phyloP scores from a whole-genome alignment of 2,888 invertebrate species.

The Villa cingulata region DNA sequence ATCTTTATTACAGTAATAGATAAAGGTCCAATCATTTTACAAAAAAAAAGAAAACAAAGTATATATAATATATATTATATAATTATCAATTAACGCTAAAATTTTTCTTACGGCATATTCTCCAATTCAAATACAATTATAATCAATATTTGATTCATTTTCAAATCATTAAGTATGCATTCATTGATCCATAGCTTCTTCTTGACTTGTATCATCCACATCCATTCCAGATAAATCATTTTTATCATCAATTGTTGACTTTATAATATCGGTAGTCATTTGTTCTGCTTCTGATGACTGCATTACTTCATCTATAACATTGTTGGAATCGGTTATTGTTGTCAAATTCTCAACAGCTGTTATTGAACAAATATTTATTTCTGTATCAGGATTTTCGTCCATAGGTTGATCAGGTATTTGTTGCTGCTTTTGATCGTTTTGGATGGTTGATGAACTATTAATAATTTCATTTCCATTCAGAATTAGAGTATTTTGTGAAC shows the following conservation, averaged over 20 bases:
- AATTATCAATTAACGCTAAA: no score
- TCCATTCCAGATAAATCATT: constrained; percentile 31
- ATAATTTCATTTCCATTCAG: not conserved
- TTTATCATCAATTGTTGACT: constrained; percentile 21
- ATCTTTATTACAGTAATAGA: no score
- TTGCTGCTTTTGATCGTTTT: no score
- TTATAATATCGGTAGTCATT: constrained; percentile 28
- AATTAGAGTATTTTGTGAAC: no score
- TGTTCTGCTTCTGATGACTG: constrained; percentile 18
- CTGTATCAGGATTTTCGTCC: constrained; percentile 7
- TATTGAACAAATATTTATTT: constrained; percentile 13
- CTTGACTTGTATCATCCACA: constrained; percentile 34
- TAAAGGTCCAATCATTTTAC: no score
- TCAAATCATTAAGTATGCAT: not conserved
- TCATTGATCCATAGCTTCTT: constrained; percentile 35
- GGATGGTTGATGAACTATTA: not conserved
- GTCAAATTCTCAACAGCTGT: constrained; percentile 5
- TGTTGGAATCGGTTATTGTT: constrained; percentile 4
- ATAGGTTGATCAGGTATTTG: constrained; percentile 10
- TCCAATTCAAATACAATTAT: no score
- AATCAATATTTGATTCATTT: no score
- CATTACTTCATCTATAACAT: constrained; percentile 12
- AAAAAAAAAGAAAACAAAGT: no score
- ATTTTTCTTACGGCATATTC: no score
- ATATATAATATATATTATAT: no score